These are phyloP conservation scores for Macrotrachela quadricornifera DNA, from an alignment of 1,140 invertebrate genomes.

Conservation along the genomic window DNA sequence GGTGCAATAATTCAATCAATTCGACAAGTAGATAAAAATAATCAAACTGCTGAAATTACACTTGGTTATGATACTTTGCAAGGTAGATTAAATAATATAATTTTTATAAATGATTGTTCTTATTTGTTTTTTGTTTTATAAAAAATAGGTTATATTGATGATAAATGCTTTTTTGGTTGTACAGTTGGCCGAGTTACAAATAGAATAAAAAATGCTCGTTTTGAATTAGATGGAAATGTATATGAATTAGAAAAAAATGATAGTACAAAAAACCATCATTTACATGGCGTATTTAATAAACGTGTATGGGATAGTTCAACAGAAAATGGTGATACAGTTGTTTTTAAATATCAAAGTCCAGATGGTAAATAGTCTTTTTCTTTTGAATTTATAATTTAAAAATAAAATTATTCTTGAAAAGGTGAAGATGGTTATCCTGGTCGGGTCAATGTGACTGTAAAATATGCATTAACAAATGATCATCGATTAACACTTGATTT, in stretches of 20 bases:
- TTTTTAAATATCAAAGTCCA: too few relatives aligned
- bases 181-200: slow-evolving; percentile 69
- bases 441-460: slow-evolving; percentile 37
- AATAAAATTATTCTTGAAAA: slow-evolving; percentile 31
- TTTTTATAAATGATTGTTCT: not conserved
- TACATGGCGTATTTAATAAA: slow-evolving; percentile 56
- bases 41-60: slow-evolving; percentile 44
- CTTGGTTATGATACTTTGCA: slow-evolving; percentile 53
- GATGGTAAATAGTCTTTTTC: too few relatives aligned
- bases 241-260: slow-evolving; percentile 54
- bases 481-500: slow-evolving; percentile 47
- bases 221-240: slow-evolving; percentile 42
- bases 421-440: slow-evolving; percentile 69
- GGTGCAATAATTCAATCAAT: slow-evolving; percentile 57
- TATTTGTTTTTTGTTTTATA: not conserved
- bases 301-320: too few relatives aligned
- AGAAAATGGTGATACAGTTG: too few relatives aligned
- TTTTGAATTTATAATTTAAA: too few relatives aligned
- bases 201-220: slow-evolving; percentile 47
- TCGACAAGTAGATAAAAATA: slow-evolving; percentile 45
- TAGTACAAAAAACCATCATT: slow-evolving; percentile 37
- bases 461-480: slow-evolving; percentile 47
- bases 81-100: too few relatives aligned
- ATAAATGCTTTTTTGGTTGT: slow-evolving; percentile 46
- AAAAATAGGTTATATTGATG: not conserved